Evolutionary conservation across 1,140 invertebrate genomes (phyloP).

Genomic region (Reticulitermes speratus): DNA sequence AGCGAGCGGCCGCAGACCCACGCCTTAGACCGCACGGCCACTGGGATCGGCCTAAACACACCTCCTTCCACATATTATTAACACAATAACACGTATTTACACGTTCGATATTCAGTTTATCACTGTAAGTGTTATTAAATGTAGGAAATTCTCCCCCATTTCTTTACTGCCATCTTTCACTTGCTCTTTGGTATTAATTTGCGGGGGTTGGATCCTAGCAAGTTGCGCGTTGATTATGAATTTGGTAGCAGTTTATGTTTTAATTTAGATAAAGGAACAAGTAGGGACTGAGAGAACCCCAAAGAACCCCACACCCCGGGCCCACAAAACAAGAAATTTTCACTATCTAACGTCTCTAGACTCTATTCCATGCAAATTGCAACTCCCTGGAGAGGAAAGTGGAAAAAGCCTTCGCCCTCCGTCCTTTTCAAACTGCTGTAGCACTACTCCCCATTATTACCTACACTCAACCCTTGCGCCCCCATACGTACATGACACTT

Average conservation of each 20-base stretch:
- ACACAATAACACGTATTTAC: not conserved
- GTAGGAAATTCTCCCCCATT: not conserved
- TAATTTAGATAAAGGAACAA: slow-evolving; percentile 2
- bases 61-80: not conserved
- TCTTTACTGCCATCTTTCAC: not conserved
- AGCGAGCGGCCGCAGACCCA: too few relatives aligned
- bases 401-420: not conserved
- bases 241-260: not conserved
- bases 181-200: not conserved
- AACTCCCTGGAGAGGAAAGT: not conserved
- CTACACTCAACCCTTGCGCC: not conserved
- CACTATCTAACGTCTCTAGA: not conserved
- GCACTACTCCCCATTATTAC: slow-evolving; percentile 7
- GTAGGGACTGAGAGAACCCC: not conserved
- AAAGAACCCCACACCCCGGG: not conserved
- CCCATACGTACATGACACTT: not conserved
- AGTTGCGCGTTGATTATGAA: not conserved
- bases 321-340: slow-evolving; percentile 9
- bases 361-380: not conserved
- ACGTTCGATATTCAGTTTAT: not conserved
- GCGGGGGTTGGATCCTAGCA: not conserved
- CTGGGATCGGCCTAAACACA: too few relatives aligned
- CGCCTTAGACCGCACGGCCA: too few relatives aligned
- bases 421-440: not conserved
- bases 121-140: not conserved